phyloP scores from a whole-genome alignment of 2,797 vertebrate species.

The Hyperoplus lanceolatus region DNA sequence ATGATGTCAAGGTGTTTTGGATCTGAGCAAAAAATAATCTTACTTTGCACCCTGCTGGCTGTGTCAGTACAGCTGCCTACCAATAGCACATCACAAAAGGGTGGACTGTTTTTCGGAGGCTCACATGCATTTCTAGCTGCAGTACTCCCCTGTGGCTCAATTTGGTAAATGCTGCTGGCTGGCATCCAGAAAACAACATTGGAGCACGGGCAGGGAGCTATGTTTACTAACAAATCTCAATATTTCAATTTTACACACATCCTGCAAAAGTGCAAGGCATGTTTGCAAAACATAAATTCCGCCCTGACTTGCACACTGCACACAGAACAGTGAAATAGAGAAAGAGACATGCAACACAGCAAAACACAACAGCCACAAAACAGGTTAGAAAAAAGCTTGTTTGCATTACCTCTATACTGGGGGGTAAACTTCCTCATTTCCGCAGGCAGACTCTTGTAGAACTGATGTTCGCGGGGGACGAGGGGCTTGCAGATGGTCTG shows the following conservation, averaged over 20 bases:
- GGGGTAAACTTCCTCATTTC: slow-evolving; percentile 98
- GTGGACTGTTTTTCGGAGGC: slow-evolving; percentile 9
- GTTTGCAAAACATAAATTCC: not conserved
- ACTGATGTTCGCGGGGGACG: slow-evolving; percentile 95
- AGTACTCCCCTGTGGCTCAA: slow-evolving; percentile 66
- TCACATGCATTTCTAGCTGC: slow-evolving; percentile 18
- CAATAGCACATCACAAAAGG: slow-evolving; percentile 17
- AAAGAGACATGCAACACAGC: slow-evolving; percentile 12
- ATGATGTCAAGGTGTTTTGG: not conserved
- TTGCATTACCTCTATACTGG: slow-evolving; percentile 95
- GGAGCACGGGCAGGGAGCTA: not conserved
- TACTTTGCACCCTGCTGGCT: not conserved
- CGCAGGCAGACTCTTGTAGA: slow-evolving; percentile 96
- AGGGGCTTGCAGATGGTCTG: slow-evolving; percentile 99
- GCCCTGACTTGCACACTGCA: not conserved
- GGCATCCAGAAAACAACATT: slow-evolving; percentile 21
- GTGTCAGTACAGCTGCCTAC: slow-evolving; percentile 6
- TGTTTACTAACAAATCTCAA: not conserved
- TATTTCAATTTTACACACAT: slow-evolving; percentile 1
- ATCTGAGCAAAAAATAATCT: not conserved
- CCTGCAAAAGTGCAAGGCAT: not conserved
- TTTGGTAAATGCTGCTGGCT: slow-evolving; percentile 20
- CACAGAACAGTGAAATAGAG: not conserved
- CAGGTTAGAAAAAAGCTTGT: not conserved
- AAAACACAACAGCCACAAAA: slow-evolving; percentile 2